Evolutionary conservation across 2,113 vertebrate species (phyloP), one percentile per base, ranked within the genome.

Genomic region (Brachyistius frenatus): DNA sequence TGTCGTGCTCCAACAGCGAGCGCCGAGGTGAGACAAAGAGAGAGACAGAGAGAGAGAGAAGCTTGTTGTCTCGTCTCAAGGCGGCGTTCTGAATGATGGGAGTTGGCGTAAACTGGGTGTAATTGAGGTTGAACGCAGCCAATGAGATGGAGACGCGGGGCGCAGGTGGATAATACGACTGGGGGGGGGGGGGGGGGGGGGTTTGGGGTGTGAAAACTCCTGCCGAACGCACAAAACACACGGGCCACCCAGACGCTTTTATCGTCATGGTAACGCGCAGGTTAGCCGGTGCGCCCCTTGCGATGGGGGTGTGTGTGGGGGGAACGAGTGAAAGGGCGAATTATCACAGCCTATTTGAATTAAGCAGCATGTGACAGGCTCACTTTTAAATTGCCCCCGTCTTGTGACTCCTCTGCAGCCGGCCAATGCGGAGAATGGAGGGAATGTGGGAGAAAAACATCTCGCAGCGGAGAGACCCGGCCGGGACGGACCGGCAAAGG

Each of bases 291-390:
- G 69, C 62, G 23, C 23, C 23, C 84, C 73, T 77, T 55, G 83
- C 53, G 23, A 7, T 11, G 13, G 72, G 49, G 61, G 23, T 23
- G 23, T 23, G 23, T 23, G 23, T 23, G 62, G 37, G 55, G 73
- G 68, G 35, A 57, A 73, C 30, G 37, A 77, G 70, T 86, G 83
- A 88, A 86, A 84, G 60, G 80, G 68, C 49, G 66, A 90, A 86
- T 90, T 87, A 85, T 75, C 76, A 15, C 33, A 67, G 86, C 58
- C 83, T 71, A 83, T 91, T 91, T 83, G 77, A 89, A 88, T 80
- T 66, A 78, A 70, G 76, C 83, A 82, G 81, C 89, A 90, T 93
- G 88, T 92, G 92, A 93, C 85, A 46, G 88, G 62, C 58, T 77
- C 49, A n/a, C 56, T 75, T 81, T 73, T 39, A 76, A 76, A 8